Conservation (phyloP, 2,113 vertebrate genomes). For the Trogon melanurus region DNA sequence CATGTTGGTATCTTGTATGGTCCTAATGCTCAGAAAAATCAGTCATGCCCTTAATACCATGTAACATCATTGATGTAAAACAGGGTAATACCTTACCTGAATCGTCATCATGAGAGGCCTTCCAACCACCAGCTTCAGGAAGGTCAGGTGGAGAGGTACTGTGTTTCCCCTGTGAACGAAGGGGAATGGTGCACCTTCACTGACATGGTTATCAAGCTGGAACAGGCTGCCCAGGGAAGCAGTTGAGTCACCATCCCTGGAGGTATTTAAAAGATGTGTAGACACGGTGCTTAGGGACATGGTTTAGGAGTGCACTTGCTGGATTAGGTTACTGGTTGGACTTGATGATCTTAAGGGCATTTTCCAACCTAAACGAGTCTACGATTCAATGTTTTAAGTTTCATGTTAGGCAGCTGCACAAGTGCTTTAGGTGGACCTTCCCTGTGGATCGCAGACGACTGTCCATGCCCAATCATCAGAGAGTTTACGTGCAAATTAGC, state of each 20-base stretch:
- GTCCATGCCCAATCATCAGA: not conserved
- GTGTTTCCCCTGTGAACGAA: slow-evolving; percentile 12
- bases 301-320: not conserved
- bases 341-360: not conserved
- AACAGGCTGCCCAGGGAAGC: not conserved
- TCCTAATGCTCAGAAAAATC: not conserved
- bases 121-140: not conserved
- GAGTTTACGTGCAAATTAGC: not conserved
- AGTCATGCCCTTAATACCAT: not conserved
- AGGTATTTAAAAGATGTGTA: not conserved
- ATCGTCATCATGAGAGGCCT: not conserved
- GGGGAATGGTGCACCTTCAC: slow-evolving; percentile 20
- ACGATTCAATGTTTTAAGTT: not conserved
- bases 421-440: not conserved
- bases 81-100: not conserved
- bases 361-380: not conserved
- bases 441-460: not conserved
- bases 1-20: not conserved
- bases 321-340: not conserved
- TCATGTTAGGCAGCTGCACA: not conserved
- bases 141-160: not conserved
- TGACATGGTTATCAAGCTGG: not conserved
- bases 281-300: not conserved
- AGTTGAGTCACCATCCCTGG: not conserved
- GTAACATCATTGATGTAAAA: not conserved